Evolutionary conservation across 2,888 invertebrate species (phyloP).

Genomic region (Meloe dianella): DNA sequence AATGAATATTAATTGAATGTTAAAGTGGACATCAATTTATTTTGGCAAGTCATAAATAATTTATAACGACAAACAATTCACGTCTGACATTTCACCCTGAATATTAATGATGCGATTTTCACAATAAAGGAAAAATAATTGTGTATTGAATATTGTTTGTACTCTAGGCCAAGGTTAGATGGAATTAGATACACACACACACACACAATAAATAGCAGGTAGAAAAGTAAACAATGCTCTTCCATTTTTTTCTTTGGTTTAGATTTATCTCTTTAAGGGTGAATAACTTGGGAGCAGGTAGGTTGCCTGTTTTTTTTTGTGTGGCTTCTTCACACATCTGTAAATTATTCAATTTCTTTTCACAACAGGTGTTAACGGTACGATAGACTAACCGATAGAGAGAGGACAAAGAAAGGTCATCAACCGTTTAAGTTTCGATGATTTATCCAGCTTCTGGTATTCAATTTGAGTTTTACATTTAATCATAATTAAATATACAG

Average conservation of each 20-base stretch:
- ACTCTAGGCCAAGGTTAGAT: constrained; percentile 10
- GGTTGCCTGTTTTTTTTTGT: not conserved
- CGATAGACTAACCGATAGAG: constrained; percentile 15
- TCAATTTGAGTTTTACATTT: not conserved
- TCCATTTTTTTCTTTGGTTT: not conserved
- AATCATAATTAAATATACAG: not conserved
- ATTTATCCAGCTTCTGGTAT: not conserved
- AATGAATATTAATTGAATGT: constrained; percentile 26
- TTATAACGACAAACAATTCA: constrained; percentile 8
- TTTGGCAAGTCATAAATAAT: constrained; percentile 29
- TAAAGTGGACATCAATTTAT: constrained; percentile 27
- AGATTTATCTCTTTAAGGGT: not conserved
- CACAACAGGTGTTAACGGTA: constrained; percentile 36
- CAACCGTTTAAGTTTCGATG: constrained; percentile 37
- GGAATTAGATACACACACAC: not conserved
- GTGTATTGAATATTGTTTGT: not conserved
- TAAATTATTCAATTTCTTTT: constrained; percentile 4
- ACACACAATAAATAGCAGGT: too few relatives aligned
- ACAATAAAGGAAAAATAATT: not conserved
- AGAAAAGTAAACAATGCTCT: not conserved
- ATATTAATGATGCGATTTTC: constrained; percentile 3
- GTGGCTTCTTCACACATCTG: not conserved
- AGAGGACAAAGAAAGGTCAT: constrained; percentile 45
- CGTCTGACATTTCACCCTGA: constrained; percentile 8
- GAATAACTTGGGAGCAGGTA: not conserved